Base-by-base conservation (phyloP, 2,888 invertebrate species). In the Melanotus villosus region DNA sequence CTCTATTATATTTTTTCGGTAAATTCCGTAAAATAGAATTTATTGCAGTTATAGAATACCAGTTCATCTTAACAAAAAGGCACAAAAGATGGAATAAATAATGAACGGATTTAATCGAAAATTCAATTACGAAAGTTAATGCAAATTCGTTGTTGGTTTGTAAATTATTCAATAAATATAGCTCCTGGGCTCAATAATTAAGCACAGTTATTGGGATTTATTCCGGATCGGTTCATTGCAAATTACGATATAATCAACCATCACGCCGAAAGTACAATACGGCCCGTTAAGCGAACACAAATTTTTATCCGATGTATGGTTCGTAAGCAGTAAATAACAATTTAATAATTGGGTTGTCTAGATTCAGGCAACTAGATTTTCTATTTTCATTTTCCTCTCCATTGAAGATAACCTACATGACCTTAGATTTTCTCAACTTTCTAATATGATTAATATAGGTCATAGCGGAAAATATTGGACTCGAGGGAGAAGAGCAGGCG, bases 371-470 rank as follows among this genome's bases (percentile, higher is more conserved):
- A 10, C 50, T 52, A 41, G 18, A 63, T 64, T 57, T 47, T 32
- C 18, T 63, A 54, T 43, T 57, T 65, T 65, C 47, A 65, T 65
- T 65, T 65, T 65, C 57, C 32, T 56, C 65, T 36, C 43, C 36
- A 36, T 7, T n/a, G 56, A 47, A 36, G 65, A 65, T 57, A 34
- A 65, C 56, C 65, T 57, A 47, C 57, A 26, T 52, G 50, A 58
- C 58, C 58, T 65, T 65, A 58, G 26, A 47, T 65, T 57, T 65
- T 65, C 58, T 65, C 65, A 65, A 65, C 65, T 65, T 65, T 65
- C 65, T 58, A 65, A 65, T 65, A 65, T 58, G 65, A 65, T 65
- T 57, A 65, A 65, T 65, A 58, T 57, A 65, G 58, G 58, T 58
- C 65, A 47, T 50, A 65, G 57, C 23, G 47, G 57, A 58, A 65